A percentile compares a stretch with the other conserved stretches of the same genome.
phyloP scores from a whole-genome alignment of 2,888 invertebrate species.

The Syrphus vitripennis region DNA sequence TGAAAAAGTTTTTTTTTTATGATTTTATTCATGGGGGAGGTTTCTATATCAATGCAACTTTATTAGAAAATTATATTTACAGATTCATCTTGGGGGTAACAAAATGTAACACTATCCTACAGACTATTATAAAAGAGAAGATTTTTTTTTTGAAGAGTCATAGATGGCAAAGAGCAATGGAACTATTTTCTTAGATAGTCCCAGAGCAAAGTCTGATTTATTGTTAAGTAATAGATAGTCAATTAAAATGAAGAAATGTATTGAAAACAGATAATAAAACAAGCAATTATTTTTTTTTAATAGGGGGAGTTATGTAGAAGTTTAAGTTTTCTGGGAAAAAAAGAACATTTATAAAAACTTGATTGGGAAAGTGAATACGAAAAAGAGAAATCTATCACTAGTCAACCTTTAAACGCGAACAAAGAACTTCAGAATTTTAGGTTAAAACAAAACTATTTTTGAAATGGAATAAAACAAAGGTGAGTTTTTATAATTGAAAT shows the following conservation, averaged over 20 bases:
- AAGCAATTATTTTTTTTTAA: neutral
- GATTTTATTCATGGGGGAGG: no score
- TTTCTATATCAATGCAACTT: no score
- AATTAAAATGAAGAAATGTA: neutral
- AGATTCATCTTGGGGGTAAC: no score
- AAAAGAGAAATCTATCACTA: no score
- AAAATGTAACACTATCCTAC: neutral
- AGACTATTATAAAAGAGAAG: neutral
- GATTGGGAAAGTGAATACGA: no score
- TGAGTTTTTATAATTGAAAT: no score
- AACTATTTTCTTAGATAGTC: conserved; percentile 2
- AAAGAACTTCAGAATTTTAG: no score
- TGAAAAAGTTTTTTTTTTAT: neutral
- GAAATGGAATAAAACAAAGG: no score
- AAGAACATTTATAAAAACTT: no score
- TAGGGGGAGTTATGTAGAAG: neutral
- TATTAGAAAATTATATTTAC: no score
- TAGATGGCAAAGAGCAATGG: conserved; percentile 36
- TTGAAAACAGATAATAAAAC: neutral
- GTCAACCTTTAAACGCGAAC: no score
- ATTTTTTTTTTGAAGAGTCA: conserved; percentile 16
- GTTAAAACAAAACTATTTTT: no score
- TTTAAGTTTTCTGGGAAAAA: neutral
- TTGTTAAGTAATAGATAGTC: neutral
- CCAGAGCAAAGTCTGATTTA: conserved; percentile 22